A percentile compares a stretch with the other conserved stretches of the same genome.
Evolutionary conservation across 2,797 vertebrate species (phyloP).

Genomic region (Ctenopoma multispine): DNA sequence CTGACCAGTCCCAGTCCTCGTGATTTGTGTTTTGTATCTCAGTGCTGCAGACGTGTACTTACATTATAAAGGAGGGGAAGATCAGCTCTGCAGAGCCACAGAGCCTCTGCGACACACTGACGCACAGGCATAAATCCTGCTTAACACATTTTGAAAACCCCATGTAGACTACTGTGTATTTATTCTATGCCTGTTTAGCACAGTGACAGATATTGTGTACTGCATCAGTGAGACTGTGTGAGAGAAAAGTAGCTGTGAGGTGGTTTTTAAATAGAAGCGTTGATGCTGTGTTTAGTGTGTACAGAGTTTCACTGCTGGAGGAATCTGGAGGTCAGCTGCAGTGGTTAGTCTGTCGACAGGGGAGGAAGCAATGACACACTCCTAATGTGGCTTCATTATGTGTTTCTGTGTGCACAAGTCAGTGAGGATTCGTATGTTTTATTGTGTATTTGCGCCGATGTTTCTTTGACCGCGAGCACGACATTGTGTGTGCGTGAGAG

Average conservation of each 20-base stretch:
- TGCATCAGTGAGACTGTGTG: fast-evolving
- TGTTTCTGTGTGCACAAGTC: neutral
- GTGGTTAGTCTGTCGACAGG: slow-evolving; percentile 31
- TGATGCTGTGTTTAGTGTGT: slow-evolving; percentile 4
- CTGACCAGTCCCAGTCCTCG: too few relatives aligned
- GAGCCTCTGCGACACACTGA: slow-evolving; percentile 15
- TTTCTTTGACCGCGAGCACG: slow-evolving; percentile 7
- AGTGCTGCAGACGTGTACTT: neutral
- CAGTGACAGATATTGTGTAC: too few relatives aligned
- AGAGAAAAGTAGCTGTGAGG: neutral
- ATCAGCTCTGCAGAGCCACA: slow-evolving; percentile 6
- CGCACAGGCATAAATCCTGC: slow-evolving; percentile 9
- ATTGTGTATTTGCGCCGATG: neutral
- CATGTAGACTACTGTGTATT: neutral
- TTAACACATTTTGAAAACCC: slow-evolving; percentile 3
- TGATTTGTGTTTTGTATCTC: neutral
- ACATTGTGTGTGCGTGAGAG: neutral
- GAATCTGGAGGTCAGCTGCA: slow-evolving; percentile 50
- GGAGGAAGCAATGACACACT: slow-evolving; percentile 33
- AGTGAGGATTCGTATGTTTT: neutral
- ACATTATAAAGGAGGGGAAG: slow-evolving; percentile 18
- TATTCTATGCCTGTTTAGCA: neutral
- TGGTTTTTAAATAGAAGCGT: neutral
- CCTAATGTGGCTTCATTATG: slow-evolving; percentile 29
- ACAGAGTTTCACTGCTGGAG: slow-evolving; percentile 16